Conservation (phyloP, 1,140 invertebrate species). For the Prorops nasuta region DNA sequence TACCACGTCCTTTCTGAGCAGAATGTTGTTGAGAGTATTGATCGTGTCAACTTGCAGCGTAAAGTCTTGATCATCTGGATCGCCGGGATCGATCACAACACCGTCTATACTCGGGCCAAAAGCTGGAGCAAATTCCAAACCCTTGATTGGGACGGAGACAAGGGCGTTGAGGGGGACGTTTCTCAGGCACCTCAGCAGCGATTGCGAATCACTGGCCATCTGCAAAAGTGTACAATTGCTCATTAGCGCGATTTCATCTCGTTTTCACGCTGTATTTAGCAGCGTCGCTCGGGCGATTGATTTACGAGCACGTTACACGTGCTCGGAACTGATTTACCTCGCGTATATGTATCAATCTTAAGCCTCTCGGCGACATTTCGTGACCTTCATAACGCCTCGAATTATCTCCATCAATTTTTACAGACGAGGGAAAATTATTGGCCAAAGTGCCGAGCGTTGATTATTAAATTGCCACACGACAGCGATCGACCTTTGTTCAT, state of each 20-base stretch:
- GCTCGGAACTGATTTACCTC: too few species aligned
- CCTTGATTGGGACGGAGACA: constrained; percentile 72
- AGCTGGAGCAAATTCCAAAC: constrained; percentile 80
- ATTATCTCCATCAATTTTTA: too few species aligned
- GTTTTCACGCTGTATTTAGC: constrained; percentile 4
- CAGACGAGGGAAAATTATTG: too few species aligned
- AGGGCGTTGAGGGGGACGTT: constrained; percentile 73
- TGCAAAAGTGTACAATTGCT: constrained; percentile 16
- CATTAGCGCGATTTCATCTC: constrained; percentile 15
- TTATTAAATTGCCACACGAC: too few species aligned
- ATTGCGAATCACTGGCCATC: constrained; percentile 43
- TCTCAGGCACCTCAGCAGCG: constrained; percentile 78
- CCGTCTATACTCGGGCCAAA: constrained; percentile 91
- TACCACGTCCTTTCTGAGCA: constrained; percentile 73
- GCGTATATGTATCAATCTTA: too few species aligned
- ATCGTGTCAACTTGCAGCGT: constrained; percentile 60
- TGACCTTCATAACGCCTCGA: too few species aligned
- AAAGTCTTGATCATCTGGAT: constrained; percentile 58
- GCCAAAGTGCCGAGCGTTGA: too few species aligned
- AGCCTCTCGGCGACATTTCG: too few species aligned
- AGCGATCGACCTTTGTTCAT: too few species aligned
- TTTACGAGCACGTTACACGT: too few species aligned
- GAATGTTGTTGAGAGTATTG: constrained; percentile 73
- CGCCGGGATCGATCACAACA: constrained; percentile 78
- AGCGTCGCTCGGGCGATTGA: constrained; percentile 4